These are phyloP conservation scores for Austrolebias charrua DNA, from an alignment of 2,797 vertebrate genomes.

Conservation along the genomic window DNA sequence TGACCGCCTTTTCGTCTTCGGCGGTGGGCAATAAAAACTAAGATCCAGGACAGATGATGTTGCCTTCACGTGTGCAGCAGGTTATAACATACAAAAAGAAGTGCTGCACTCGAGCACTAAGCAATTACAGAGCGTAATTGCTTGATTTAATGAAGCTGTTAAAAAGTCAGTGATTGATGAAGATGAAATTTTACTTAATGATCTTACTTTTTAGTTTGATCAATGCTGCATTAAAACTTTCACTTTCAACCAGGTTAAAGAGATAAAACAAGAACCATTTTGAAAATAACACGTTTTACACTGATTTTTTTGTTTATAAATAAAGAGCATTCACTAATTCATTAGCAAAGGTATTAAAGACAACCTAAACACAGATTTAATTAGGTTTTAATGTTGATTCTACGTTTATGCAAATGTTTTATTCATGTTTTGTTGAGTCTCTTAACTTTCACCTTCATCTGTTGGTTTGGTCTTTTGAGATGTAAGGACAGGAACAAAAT, in stretches of 20 bases:
- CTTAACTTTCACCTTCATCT: too few relatives aligned
- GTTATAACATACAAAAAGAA: conserved; percentile 45
- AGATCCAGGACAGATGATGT: conserved; percentile 14
- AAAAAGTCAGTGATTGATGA: conserved; percentile 51
- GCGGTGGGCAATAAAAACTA: too few relatives aligned
- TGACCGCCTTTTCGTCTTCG: too few relatives aligned
- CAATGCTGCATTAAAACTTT: neutral
- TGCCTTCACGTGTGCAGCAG: conserved; percentile 36
- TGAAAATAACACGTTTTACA: too few relatives aligned
- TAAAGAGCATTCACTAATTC: conserved; percentile 8
- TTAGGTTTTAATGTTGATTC: too few relatives aligned
- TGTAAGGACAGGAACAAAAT: too few relatives aligned
- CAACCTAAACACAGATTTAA: neutral
- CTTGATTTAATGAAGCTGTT: conserved; percentile 54
- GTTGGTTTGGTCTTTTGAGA: too few relatives aligned
- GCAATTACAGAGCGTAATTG: conserved; percentile 61
- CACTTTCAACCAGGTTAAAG: neutral
- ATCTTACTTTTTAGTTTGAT: conserved; percentile 33
- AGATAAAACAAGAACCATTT: too few relatives aligned
- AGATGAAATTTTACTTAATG: conserved; percentile 18
- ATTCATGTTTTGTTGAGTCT: too few relatives aligned
- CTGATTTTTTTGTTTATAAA: neutral
- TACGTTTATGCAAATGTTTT: too few relatives aligned
- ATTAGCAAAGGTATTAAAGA: neutral
- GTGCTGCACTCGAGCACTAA: conserved; percentile 40